Evolutionary conservation across 2,113 vertebrate genomes (phyloP).

Genomic region (Gopherus evgoodei): DNA sequence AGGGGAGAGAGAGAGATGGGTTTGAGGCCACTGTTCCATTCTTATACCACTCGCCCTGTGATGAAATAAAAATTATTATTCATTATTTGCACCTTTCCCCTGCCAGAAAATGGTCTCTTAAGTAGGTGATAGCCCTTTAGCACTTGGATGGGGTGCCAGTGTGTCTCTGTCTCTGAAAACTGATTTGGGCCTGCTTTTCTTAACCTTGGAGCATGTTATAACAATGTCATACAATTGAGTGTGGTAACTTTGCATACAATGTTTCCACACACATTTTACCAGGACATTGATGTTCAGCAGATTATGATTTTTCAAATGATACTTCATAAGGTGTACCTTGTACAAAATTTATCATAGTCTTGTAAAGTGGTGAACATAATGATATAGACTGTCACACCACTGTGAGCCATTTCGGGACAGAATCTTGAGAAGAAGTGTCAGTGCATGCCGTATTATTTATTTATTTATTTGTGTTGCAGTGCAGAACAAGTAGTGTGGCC

Average conservation of each 20-base stretch:
- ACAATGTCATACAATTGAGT: too few species aligned
- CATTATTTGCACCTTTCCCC: too few species aligned
- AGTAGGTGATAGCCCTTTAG: too few species aligned
- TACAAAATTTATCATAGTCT: not conserved
- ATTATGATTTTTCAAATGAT: not conserved
- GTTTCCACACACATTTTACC: not conserved
- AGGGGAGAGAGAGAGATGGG: not conserved
- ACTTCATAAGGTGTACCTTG: not conserved
- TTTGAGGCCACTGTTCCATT: not conserved
- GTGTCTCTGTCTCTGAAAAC: too few species aligned
- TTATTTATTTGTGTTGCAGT: not conserved
- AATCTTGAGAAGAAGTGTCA: not conserved
- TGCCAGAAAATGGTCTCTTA: too few species aligned
- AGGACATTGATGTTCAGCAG: not conserved
- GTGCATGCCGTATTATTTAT: not conserved
- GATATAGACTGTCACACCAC: not conserved
- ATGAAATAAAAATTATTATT: too few species aligned
- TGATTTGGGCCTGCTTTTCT: too few species aligned
- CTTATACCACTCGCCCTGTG: not conserved
- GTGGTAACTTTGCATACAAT: not conserved
- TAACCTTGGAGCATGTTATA: too few species aligned
- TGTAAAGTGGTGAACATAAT: not conserved
- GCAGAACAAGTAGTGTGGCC: not conserved
- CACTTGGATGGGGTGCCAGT: too few species aligned
- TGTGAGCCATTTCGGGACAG: not conserved